Conservation (phyloP, 2,888 invertebrate genomes). For the Pyrgus malvae region DNA sequence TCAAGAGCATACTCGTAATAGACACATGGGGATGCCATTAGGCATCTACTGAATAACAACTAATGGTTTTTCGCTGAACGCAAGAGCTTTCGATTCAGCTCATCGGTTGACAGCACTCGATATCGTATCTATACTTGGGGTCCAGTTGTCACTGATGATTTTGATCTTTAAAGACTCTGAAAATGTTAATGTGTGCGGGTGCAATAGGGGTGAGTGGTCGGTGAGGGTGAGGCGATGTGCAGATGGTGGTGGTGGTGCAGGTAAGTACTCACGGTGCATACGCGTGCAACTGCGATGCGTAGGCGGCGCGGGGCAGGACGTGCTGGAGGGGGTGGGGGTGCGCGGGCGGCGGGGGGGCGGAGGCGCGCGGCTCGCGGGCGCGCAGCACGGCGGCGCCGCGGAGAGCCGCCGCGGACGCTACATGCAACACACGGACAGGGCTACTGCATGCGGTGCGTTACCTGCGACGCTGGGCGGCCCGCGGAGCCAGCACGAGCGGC, state of each 20-base stretch:
- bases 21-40: too few relatives aligned
- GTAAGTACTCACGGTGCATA: slow-evolving; percentile 93
- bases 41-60: too few relatives aligned
- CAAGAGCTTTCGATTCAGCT: too few relatives aligned
- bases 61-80: too few relatives aligned
- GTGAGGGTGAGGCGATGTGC: not conserved
- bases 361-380: slow-evolving; percentile 85
- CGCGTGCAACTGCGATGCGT: slow-evolving; percentile 91
- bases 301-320: slow-evolving; percentile 87
- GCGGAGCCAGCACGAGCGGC: slow-evolving; percentile 87
- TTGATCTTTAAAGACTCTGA: too few relatives aligned
- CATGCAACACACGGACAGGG: slow-evolving; percentile 62
- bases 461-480: slow-evolving; percentile 86
- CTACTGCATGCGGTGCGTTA: slow-evolving; percentile 52
- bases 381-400: slow-evolving; percentile 84
- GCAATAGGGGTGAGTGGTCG: too few relatives aligned
- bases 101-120: too few relatives aligned
- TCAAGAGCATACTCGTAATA: too few relatives aligned
- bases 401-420: slow-evolving; percentile 86
- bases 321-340: slow-evolving; percentile 57
- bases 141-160: too few relatives aligned
- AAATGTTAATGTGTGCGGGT: too few relatives aligned
- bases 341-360: slow-evolving; percentile 83
- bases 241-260: slow-evolving; percentile 20
- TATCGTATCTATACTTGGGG: too few relatives aligned